Evolutionary conservation across 2,113 vertebrate species (phyloP).

Genomic region (Sebastes fasciatus): DNA sequence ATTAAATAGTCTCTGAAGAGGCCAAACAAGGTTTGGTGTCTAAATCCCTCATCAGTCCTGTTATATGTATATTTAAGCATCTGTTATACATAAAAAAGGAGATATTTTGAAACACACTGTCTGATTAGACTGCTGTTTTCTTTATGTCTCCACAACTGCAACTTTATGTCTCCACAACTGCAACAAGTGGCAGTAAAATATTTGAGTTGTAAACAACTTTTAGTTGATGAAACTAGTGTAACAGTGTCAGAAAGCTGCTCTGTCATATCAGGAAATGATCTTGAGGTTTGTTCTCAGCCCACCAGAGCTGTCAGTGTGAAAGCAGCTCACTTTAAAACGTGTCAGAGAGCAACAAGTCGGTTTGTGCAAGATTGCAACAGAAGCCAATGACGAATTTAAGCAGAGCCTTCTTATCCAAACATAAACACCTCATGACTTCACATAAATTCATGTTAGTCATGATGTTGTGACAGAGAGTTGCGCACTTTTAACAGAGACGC

Average conservation of each 20-base stretch:
- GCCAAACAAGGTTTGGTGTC: not conserved
- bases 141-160: not conserved
- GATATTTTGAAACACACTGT: not conserved
- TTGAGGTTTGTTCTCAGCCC: constrained; percentile 28
- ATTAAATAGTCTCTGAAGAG: not conserved
- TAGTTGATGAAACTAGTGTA: constrained; percentile 27
- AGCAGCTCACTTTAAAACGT: constrained; percentile 35
- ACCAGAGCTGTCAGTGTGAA: constrained; percentile 52
- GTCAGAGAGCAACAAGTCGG: constrained; percentile 64
- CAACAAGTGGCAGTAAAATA: constrained; percentile 8
- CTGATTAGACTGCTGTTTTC: not conserved
- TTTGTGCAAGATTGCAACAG: constrained; percentile 57
- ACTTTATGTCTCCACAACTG: not conserved
- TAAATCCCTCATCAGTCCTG: not conserved
- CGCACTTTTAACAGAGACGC: constrained; percentile 6
- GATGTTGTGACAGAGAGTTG: constrained; percentile 32
- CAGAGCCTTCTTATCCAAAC: constrained; percentile 49
- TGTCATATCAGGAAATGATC: constrained; percentile 20
- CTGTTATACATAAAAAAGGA: not conserved
- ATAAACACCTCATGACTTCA: constrained; percentile 62
- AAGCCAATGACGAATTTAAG: constrained; percentile 49
- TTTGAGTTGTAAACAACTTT: constrained; percentile 22
- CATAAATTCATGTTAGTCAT: constrained; percentile 30
- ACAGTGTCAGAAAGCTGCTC: not conserved
- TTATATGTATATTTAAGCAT: not conserved